Percentiles rank a stretch among this genome's conserved stretches.
Evolutionary conservation across 1,140 invertebrate genomes (phyloP).

Genomic region (Drosophila insularis): DNA sequence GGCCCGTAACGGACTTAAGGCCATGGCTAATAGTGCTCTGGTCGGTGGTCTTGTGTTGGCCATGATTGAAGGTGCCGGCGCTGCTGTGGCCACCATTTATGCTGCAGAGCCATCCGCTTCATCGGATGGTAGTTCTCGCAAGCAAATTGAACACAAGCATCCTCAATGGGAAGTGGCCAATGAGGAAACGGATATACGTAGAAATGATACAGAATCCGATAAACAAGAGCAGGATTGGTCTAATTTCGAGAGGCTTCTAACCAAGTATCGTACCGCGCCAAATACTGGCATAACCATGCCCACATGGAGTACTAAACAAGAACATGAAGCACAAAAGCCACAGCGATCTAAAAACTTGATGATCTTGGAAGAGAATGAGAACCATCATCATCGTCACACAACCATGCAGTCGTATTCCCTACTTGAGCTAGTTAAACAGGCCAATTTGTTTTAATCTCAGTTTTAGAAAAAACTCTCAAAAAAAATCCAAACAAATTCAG

Average conservation of each 20-base stretch:
- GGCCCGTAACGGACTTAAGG: constrained; percentile 60
- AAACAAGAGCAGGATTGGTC: not conserved
- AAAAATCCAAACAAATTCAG: not conserved
- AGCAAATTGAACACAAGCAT: not conserved
- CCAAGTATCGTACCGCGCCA: constrained; percentile 36
- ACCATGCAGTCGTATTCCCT: constrained; percentile 32
- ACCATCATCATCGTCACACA: constrained; percentile 2
- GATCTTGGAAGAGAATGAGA: not conserved
- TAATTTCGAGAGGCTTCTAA: constrained; percentile 48
- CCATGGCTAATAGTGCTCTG: constrained; percentile 66
- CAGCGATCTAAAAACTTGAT: not conserved
- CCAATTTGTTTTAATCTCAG: constrained; percentile 43
- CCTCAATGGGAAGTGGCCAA: constrained; percentile 48
- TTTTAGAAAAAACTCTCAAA: not conserved
- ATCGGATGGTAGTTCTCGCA: not conserved
- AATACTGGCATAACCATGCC: not conserved
- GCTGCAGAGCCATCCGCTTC: constrained; percentile 21
- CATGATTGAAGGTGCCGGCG: constrained; percentile 60
- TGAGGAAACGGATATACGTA: not conserved
- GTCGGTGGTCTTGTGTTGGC: constrained; percentile 64
- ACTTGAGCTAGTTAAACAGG: constrained; percentile 49
- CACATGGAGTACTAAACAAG: not conserved
- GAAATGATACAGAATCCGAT: not conserved
- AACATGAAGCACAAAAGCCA: not conserved
- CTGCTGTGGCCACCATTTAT: constrained; percentile 65